A percentile compares a stretch with the other conserved stretches of the same genome.
Conservation (phyloP, 2,888 invertebrate genomes). For the Sepioteuthis lessoniana region DNA sequence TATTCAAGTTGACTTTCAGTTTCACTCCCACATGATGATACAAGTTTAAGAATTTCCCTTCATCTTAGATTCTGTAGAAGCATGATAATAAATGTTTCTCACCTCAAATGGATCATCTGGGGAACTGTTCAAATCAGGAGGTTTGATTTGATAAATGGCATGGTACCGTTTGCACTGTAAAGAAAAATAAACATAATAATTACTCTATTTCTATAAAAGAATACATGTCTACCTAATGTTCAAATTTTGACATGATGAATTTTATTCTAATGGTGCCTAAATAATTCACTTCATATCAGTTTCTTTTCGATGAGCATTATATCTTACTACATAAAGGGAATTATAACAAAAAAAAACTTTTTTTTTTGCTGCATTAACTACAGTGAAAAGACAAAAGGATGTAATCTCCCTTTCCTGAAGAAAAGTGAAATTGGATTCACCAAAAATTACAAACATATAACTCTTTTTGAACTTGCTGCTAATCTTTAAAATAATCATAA, state of each 20-base stretch:
- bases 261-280: neutral
- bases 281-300: neutral
- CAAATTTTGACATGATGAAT: neutral
- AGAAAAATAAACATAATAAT: neutral
- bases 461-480: no score
- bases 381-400: no score
- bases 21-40: neutral
- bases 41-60: neutral
- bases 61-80: neutral
- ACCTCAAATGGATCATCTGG: constrained; percentile 72
- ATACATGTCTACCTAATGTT: neutral
- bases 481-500: no score
- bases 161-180: constrained; percentile 73
- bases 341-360: no score
- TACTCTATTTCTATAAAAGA: no score
- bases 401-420: no score
- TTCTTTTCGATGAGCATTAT: neutral
- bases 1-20: neutral
- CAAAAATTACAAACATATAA: no score
- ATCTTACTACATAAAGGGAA: neutral
- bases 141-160: constrained; percentile 74
- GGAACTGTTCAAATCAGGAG: constrained; percentile 65
- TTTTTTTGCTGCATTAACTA: no score
- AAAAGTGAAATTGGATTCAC: no score
- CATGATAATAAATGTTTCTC: constrained; percentile 50